Evolutionary conservation across 1,140 invertebrate genomes (phyloP).

Genomic region (Heterodera carotae): DNA sequence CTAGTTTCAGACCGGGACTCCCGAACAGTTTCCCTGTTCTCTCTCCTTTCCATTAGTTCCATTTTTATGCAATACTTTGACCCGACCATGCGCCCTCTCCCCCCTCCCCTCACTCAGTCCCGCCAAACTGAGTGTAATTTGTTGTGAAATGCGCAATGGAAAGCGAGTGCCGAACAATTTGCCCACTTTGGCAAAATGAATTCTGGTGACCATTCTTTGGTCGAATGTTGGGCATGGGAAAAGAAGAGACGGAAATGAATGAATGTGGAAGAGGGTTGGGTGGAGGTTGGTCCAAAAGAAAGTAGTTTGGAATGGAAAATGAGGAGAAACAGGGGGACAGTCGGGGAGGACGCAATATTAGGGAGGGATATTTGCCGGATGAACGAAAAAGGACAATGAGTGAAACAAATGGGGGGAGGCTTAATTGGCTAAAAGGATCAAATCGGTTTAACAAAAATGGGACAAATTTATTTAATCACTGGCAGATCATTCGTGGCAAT

Average conservation of each 20-base stretch:
- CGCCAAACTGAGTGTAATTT: background rate
- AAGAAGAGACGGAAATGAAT: constrained; percentile 15
- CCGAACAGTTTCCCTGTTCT: background rate
- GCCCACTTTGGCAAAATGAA: constrained; percentile 4
- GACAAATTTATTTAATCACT: constrained; percentile 1
- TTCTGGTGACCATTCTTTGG: constrained; percentile 13
- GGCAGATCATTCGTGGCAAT: constrained; percentile 78
- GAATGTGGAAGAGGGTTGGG: constrained; percentile 9
- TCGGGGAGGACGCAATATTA: background rate
- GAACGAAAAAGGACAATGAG: background rate
- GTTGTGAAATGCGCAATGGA: constrained; percentile 1
- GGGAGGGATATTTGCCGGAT: background rate
- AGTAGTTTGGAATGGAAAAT: constrained; percentile 10
- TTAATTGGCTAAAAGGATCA: no score
- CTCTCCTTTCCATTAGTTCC: background rate
- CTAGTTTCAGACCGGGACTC: no score
- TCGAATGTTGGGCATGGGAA: background rate
- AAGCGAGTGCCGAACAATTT: constrained; percentile 4
- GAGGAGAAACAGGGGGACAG: constrained; percentile 8
- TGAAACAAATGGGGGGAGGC: background rate
- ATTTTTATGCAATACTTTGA: background rate
- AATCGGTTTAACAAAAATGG: background rate
- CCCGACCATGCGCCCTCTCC: background rate
- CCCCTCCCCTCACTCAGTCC: background rate
- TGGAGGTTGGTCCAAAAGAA: background rate